phyloP scores from a whole-genome alignment of 2,113 vertebrate species.

The Pituophis catenifer region DNA sequence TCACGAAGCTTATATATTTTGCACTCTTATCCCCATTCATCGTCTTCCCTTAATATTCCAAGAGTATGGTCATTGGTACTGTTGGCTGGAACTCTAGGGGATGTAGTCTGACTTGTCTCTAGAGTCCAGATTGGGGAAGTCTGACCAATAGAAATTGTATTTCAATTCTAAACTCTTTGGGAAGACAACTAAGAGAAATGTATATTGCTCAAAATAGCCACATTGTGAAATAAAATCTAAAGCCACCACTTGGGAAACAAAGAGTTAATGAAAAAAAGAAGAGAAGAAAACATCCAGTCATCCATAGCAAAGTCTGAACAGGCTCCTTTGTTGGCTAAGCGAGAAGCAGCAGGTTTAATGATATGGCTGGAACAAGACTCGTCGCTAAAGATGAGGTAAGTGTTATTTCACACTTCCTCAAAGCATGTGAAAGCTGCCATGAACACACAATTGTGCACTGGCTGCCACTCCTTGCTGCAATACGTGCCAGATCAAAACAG shows the following conservation, averaged over 20 bases:
- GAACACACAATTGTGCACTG: background rate
- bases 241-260: background rate
- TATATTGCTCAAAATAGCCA: background rate
- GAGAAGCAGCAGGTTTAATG: background rate
- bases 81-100: background rate
- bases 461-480: background rate
- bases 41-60: background rate
- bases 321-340: background rate
- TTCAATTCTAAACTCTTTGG: background rate
- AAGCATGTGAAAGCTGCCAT: background rate
- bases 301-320: background rate
- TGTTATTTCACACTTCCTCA: constrained; percentile 21
- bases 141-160: background rate
- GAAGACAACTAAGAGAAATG: background rate
- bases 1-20: background rate
- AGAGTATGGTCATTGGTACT: background rate
- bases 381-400: constrained; percentile 32
- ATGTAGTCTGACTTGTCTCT: background rate
- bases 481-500: constrained; percentile 5
- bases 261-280: background rate
- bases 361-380: background rate
- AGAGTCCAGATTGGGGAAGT: background rate
- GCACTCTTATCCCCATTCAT: background rate
- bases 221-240: background rate
- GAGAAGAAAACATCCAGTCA: background rate